Base-by-base conservation (phyloP, 2,888 invertebrate genomes). In the Meandrusa payeni region DNA sequence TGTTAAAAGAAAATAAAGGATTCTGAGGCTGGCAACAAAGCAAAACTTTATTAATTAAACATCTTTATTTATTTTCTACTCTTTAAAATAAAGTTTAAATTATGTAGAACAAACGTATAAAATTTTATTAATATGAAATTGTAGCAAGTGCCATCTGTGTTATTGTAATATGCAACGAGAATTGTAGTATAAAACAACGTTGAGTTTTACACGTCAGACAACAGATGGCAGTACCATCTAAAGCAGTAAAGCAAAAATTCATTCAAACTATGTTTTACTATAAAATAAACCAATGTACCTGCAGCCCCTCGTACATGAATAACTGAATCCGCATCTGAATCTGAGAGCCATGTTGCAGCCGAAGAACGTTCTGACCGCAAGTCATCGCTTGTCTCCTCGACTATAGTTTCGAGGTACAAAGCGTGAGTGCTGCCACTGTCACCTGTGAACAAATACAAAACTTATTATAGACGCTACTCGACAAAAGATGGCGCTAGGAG, bases 371-470 rank as follows among this genome's bases (percentile, higher is more conserved):
- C 94, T 47, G 93, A 93, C 50, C 92, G 91, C 55, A 94, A 82
- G 67, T 96, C 95, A 81, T 96, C 95, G 56, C 95, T 94, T 9
- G 95, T 95, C 79, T 96, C 96, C 79, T 96, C 96, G 64, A 95
- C 90, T 71, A 96, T 96, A 13, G 96, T 95, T 78, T 96, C 95
- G 82, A 95, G 89, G 75, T 93, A 93, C 67, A 92, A 89, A 57
- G 91, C 90, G 63, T 91, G 90, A 61, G 79, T 83, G 70, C 82
- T 81, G 57, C 86, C 86, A 67, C 70, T 82, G 59, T 85, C 86
- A 64, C 79, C 85, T 85, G 68, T 6, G 22, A 48, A 67, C 52
- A 69, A 64, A 44, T 1, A 6, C 31, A 32, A 12, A 17, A 38
- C 27, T 23, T 24, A 33, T 24, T 15, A 3, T 5, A 20, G 6